Evolutionary conservation across 2,888 invertebrate genomes (phyloP).

Genomic region (Sinohyriopsis cumingii): DNA sequence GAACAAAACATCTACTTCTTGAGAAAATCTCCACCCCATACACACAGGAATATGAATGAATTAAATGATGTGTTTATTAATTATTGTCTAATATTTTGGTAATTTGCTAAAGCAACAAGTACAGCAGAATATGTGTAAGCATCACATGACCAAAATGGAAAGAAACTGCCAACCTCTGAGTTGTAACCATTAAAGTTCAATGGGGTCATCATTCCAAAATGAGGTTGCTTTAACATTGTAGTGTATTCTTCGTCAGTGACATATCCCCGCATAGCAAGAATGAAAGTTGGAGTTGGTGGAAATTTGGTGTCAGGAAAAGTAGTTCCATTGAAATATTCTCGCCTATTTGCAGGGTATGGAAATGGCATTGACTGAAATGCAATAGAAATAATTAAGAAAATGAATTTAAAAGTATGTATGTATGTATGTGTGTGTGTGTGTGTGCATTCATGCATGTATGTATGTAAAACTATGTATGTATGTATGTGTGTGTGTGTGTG

Average conservation of each 20-base stretch:
- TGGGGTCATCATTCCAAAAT: conserved; percentile 43
- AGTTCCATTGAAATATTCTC: conserved; percentile 45
- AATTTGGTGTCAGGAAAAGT: conserved; percentile 21
- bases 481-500: no score
- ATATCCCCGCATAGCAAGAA: conserved; percentile 39
- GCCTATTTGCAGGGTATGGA: conserved; percentile 45
- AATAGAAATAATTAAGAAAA: neutral
- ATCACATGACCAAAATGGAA: conserved; percentile 53
- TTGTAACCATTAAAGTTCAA: conserved; percentile 51
- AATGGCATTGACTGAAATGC: conserved; percentile 45
- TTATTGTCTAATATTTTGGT: conserved; percentile 23
- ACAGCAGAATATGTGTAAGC: conserved; percentile 46
- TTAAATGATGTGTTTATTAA: neutral
- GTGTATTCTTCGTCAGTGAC: conserved; percentile 33
- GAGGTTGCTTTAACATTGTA: conserved; percentile 35
- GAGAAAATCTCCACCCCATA: no score
- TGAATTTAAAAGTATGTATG: neutral
- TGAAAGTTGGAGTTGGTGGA: conserved; percentile 22
- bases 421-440: no score
- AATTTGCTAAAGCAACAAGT: conserved; percentile 40
- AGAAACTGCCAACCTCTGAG: conserved; percentile 27
- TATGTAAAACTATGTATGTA: no score
- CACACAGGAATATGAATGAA: neutral
- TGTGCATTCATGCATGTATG: no score
- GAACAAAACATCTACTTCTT: no score